Percentiles rank a stretch among this genome's conserved stretches.
phyloP scores from a whole-genome alignment of 2,888 invertebrate genomes.

The Drosophila atripex region DNA sequence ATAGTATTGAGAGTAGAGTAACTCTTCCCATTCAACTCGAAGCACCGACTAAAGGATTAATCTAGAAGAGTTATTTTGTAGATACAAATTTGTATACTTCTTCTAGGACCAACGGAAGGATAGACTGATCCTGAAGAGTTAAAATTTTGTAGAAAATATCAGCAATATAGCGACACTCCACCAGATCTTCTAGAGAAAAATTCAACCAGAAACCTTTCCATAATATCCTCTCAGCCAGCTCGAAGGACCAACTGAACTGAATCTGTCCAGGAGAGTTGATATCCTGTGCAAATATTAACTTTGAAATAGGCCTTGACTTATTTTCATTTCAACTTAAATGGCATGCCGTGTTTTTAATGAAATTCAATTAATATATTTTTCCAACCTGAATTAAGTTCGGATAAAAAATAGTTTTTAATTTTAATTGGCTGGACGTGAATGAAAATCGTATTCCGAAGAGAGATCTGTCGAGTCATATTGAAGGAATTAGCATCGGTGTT shows the following conservation, averaged over 20 bases:
- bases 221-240: background rate
- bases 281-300: background rate
- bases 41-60: no score
- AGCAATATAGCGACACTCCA: no score
- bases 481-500: slow-evolving; percentile 11
- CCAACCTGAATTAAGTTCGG: background rate
- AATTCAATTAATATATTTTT: background rate
- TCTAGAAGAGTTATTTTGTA: no score
- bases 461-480: slow-evolving; percentile 1
- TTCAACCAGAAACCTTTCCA: no score
- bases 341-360: background rate
- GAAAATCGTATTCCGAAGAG: no score
- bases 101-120: no score
- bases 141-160: no score
- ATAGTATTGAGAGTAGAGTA: no score
- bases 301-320: background rate
- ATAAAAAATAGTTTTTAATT: background rate
- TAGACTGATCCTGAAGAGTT: no score
- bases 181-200: no score
- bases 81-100: no score
- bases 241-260: background rate
- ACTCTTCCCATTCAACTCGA: no score
- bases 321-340: background rate
- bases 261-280: background rate
- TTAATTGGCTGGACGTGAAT: slow-evolving; percentile 1